Evolutionary conservation across 1,140 invertebrate genomes (phyloP), one percentile per base, ranked within the genome.

Genomic region (Achroia grisella): DNA sequence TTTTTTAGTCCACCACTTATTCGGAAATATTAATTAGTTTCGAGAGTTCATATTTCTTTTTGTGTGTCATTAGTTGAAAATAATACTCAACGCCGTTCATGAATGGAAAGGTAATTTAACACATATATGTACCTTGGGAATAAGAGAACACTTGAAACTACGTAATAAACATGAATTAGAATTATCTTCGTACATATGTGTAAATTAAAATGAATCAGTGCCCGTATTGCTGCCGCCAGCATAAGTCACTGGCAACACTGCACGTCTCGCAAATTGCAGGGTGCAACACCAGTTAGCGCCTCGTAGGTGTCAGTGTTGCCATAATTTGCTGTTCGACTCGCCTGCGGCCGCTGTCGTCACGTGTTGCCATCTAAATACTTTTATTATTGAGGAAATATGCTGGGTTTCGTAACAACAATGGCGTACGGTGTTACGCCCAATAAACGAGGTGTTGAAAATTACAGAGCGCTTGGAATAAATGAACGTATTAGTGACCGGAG

Each of bases 231-330:
- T 45, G 15, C 40, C 43, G 63, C 63, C 70, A 67, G 54, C 61
- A 68, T 62, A 62, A 56, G 39, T 39, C 44, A 45, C 51, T 42
- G 35, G 35, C 58, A 49, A 52, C 51, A 49, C 51, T 58, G 58
- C 67, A 70, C 69, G 63, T 73, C 64, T 44, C 36, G 56, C 61
- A 84, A 84, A 84, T 84, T 84, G 74, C 48, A 79, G 77, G 77
- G 63, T 78, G 54, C 59, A 47, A 32, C 17, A 47, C 47, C 75
- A 74, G 79, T 84, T 84, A 84, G 75, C 80, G 69, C 75, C 77
- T 81, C 65, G 70, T 69, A 81, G 79, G 79, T 81, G 79, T 83
- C 66, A 64, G 65, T 65, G 81, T 79, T 81, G 77, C 77, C 74
- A 69, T 83, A 81, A 83, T 83, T 83, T 77, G 71, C 73, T 52